Base-by-base conservation (phyloP, 2,888 invertebrate genomes). In the Cosmopolites sordidus region DNA sequence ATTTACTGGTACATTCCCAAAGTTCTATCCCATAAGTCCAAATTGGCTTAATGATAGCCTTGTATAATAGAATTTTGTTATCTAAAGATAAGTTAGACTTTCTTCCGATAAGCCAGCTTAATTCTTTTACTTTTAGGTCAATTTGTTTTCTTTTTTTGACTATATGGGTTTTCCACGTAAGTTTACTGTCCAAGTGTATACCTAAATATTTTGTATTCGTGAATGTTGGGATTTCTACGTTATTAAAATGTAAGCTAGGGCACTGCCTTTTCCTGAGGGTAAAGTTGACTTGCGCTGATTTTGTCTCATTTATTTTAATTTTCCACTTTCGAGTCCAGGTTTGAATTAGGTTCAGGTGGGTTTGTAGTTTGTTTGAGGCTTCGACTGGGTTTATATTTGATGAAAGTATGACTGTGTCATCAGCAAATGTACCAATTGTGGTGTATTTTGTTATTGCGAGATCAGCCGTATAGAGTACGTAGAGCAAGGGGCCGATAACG, bases 251-350 rank as follows among this genome's bases (percentile, higher is more conserved):
- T n/a, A n/a, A n/a, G n/a, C n/a, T n/a, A n/a, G 22, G 22, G 8
- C 22, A 22, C 8, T 3, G 3, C 8, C 22, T 22, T 22, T 8
- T 22, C 3, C 22, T 3, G 4, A 22, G 22, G 22, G 22, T 22
- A 22, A 22, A 22, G 12, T 9, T 51, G 11, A 51, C 14, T n/a
- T 45, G 17, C 1, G n/a, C n/a, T 1, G 27, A 33, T 40, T 40
- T 44, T 1, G 38, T 42, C 16, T 2, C 30, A 22, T 51, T 51
- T 2, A 41, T 18, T 42, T 51, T 29, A 1, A 27, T 46, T 33
- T 22, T 33, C 51, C 46, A 51, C 15, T 22, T 18, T 11, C 29
- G 3, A 3, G 14, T 14, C 33, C 48, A 48, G 1, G 9, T 11
- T 38, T 33, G 16, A 2, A 38, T 14, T 15, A 6, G 4, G n/a